Base-by-base conservation (phyloP, 2,888 invertebrate species). In the Gisinianus flammeolus region DNA sequence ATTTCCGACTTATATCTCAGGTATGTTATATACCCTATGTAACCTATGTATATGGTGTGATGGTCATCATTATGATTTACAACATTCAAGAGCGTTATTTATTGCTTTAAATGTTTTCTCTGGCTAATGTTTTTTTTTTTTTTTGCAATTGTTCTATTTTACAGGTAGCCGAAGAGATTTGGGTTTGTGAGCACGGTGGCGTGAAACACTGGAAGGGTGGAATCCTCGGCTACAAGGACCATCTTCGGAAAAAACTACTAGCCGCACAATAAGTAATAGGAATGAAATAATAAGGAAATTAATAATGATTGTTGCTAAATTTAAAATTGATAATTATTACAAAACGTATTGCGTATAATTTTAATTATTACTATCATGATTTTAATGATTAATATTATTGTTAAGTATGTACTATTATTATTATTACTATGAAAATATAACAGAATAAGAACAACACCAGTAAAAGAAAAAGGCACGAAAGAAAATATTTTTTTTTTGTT, bases 1-100 rank as follows among this genome's bases (percentile, higher is more conserved):
- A 99, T 91, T 99, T 99, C 91, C 91, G 99, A 87, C 92, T 99
- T 76, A 99, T 99, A 82, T 96, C 94, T 89, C 98, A 99, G 92
- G 98, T 97, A 87, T 85, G 86, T 84, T 16, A 12, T 8, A 69
- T 26, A 35, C 24, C 24, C n/a, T 56, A 5, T 56, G 56, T 56
- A 56, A 56, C 19, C 56, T 56, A 6, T 10, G 24, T 56, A 44
- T 12, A 22, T 58, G 6, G 22, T 58, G 16, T n/a, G n/a, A 16
- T 19, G 6, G 16, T 58, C 8, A 6, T 58, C 62, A 22, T 19
- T 58, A 6, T 12, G 62, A 6, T 58, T 22, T n/a, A n/a, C n/a
- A n/a, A n/a, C n/a, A n/a, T n/a, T 24, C 64, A 19, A 56, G 24
- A 35, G 35, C 35, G 12, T 35, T 8, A 35, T 35, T 8, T 35